These are phyloP conservation scores for Hyles vespertilio DNA, from an alignment of 1,140 invertebrate species.

Conservation along the genomic window DNA sequence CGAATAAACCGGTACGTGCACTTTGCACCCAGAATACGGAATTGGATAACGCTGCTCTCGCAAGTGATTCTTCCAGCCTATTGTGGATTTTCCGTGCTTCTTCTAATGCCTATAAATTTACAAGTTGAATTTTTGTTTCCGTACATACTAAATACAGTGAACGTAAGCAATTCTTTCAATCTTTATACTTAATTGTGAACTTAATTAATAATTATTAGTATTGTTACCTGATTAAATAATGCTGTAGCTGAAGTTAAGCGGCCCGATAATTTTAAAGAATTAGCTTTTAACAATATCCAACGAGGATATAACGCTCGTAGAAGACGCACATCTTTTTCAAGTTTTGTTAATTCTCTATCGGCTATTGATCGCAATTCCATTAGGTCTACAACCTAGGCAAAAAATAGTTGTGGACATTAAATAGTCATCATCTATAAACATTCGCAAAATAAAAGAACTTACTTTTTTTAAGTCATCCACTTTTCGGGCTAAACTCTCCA, in stretches of 20 bases:
- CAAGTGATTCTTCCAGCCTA: slow-evolving; percentile 43
- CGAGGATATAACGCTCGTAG: slow-evolving; percentile 43
- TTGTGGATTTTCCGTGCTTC: slow-evolving; percentile 40
- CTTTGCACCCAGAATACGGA: slow-evolving; percentile 42
- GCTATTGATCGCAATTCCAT: slow-evolving; percentile 64
- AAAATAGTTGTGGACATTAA: neutral
- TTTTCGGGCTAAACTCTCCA: slow-evolving; percentile 64
- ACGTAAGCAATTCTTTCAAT: too few relatives aligned
- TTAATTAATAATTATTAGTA: too few relatives aligned
- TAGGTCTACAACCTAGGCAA: slow-evolving; percentile 53
- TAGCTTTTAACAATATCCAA: slow-evolving; percentile 50
- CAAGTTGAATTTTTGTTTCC: too few relatives aligned
- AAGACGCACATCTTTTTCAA: slow-evolving; percentile 49
- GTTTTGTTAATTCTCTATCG: slow-evolving; percentile 43
- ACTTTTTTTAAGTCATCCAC: slow-evolving; percentile 62
- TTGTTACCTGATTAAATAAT: slow-evolving; percentile 44
- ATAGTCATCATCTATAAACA: too few relatives aligned
- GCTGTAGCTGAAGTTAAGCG: slow-evolving; percentile 29
- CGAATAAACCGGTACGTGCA: slow-evolving; percentile 31
- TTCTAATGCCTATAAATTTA: slow-evolving; percentile 33
- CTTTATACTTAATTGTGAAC: neutral
- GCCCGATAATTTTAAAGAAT: slow-evolving; percentile 47
- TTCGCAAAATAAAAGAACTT: slow-evolving; percentile 5
- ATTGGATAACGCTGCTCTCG: slow-evolving; percentile 28
- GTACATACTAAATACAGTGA: too few relatives aligned